These are phyloP conservation scores for Stichopus chloronotus DNA, from an alignment of 35 echinoderm and acorn worm species.

Conservation along the genomic window DNA sequence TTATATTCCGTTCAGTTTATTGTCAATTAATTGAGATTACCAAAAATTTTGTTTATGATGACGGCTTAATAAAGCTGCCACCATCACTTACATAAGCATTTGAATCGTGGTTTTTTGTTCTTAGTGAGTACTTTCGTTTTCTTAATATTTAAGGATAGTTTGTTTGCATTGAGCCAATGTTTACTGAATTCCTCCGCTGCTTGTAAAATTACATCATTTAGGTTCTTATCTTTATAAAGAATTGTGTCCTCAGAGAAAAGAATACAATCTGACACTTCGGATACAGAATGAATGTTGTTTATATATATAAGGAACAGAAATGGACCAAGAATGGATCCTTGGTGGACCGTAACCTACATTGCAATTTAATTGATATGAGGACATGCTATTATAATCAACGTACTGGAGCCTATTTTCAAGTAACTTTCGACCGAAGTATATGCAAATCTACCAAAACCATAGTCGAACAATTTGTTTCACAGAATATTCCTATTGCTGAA, in stretches of 20 bases:
- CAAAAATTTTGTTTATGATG: background rate
- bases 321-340: conserved; percentile 10
- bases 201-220: background rate
- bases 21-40: conserved; percentile 15
- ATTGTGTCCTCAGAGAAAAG: background rate
- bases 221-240: background rate
- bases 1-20: background rate
- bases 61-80: background rate
- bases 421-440: background rate
- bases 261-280: conserved; percentile 9
- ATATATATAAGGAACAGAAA: background rate
- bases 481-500: conserved; percentile 28
- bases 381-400: background rate
- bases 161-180: conserved; percentile 10
- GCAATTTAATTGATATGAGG: conserved; percentile 5
- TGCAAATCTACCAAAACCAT: background rate
- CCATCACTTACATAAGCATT: background rate
- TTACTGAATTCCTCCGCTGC: background rate
- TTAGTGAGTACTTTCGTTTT: background rate
- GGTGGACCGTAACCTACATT: background rate
- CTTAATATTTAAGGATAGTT: conserved; percentile 22
- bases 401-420: background rate
- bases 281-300: conserved; percentile 9
- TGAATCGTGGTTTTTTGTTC: background rate
- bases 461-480: background rate